Conservation (phyloP, 2,797 vertebrate species). For the Brachymystax lenok region DNA sequence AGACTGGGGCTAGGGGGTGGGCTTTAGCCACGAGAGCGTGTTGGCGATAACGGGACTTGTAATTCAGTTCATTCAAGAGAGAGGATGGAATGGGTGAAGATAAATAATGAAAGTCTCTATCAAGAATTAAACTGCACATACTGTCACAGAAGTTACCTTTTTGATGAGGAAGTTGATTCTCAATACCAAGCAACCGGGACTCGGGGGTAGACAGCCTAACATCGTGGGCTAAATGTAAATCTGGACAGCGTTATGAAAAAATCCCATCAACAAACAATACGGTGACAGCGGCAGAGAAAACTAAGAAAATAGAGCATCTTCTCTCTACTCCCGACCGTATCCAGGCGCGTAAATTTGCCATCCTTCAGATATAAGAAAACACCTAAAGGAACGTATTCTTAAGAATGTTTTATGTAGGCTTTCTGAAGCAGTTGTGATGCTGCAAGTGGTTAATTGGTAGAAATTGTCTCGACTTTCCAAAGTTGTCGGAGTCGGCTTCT, state of each 20-base stretch:
- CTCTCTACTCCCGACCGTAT: not conserved
- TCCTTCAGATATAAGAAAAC: not conserved
- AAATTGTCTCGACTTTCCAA: constrained; percentile 33
- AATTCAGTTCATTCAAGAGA: constrained; percentile 50
- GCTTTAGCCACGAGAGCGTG: constrained; percentile 52
- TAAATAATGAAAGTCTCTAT: constrained; percentile 22
- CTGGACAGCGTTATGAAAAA: not conserved
- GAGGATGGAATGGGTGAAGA: not conserved
- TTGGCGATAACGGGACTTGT: constrained; percentile 47
- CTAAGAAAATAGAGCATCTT: not conserved
- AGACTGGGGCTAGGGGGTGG: constrained; percentile 32
- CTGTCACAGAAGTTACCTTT: not conserved
- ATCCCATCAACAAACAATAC: constrained; percentile 1
- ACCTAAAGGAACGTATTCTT: not conserved
- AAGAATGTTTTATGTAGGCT: not conserved
- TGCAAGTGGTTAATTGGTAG: constrained; percentile 1
- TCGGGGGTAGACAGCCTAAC: no score
- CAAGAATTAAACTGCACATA: constrained; percentile 29
- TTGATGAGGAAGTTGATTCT: not conserved
- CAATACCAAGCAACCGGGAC: not conserved
- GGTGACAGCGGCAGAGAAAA: not conserved
- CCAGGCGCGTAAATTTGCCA: not conserved
- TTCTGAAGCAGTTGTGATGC: constrained; percentile 33
- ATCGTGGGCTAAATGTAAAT: no score
- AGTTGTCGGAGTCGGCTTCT: constrained; percentile 33